Evolutionary conservation across 1,140 invertebrate species (phyloP).

Genomic region (Harpegnathos saltator): DNA sequence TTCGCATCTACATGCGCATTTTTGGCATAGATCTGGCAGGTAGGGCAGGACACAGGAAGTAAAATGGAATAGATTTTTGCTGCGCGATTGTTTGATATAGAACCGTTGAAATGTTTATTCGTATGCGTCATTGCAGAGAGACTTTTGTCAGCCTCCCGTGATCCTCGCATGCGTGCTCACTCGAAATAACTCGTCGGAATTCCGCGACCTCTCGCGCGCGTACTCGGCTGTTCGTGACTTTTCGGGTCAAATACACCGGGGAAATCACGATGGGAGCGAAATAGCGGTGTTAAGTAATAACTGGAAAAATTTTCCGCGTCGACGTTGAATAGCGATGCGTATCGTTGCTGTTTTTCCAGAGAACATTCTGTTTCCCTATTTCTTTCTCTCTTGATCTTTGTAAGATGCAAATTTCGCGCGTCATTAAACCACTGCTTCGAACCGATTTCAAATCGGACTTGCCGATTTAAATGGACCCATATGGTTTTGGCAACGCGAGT

Average conservation of each 20-base stretch:
- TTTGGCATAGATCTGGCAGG: too few species aligned
- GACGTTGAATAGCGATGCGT: neutral
- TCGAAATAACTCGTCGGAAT: conserved; percentile 32
- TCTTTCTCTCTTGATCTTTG: too few species aligned
- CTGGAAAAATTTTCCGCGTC: conserved; percentile 30
- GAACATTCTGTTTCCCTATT: too few species aligned
- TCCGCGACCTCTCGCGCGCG: neutral
- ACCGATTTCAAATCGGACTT: too few species aligned
- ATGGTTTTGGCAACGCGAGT: too few species aligned
- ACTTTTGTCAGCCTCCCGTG: neutral
- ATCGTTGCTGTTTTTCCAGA: too few species aligned
- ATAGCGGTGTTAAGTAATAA: conserved; percentile 50
- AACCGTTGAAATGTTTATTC: neutral
- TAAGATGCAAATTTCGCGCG: too few species aligned
- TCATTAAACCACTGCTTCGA: too few species aligned
- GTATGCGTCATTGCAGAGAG: neutral
- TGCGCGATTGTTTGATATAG: too few species aligned
- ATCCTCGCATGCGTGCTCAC: neutral
- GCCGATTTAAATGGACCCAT: too few species aligned
- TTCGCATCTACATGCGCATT: conserved; percentile 2
- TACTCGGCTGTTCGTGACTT: neutral
- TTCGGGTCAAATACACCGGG: conserved; percentile 44
- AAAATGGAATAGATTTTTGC: too few species aligned
- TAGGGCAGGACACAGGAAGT: too few species aligned
- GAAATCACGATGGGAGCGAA: conserved; percentile 50